Evolutionary conservation across 2,797 vertebrate species (phyloP), one percentile per base, ranked within the genome.

Genomic region (Artibeus jamaicensis): DNA sequence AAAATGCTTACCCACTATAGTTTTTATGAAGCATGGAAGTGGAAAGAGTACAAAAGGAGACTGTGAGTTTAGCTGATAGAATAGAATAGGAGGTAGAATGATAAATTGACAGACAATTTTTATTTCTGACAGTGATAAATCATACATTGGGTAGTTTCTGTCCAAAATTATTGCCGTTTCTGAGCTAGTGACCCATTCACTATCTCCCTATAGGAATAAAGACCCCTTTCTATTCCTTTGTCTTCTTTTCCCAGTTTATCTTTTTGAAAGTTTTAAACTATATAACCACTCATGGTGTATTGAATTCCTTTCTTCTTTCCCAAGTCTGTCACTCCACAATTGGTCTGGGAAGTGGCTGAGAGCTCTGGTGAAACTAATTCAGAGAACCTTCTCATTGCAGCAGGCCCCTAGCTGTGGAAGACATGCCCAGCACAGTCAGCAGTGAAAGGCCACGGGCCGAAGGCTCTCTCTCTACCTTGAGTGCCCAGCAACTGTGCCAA

Each of bases 31-130:
- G 14, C 19, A 76, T 19, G 74, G 70, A 73, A 42, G 16, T 59
- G n/a, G 46, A 12, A 92, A 93, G 32, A 84, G 42, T 85, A 42
- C 83, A 84, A 91, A 91, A 67, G 86, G 46, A 77, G 5, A 50
- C 24, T 46, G 37, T 67, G 59, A 95, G 53, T 65, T 91, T 82
- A 84, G 18, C 12, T 79, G 22, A 65, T 53, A 8, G 46, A 44
- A 68, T 70, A 50, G 70, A 71, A 82, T 91, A 39, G 29, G 32
- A 93, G 24, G 77, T 87, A 87, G 71, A 73, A 70, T 90, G 73
- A 90, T 92, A 96, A 94, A 94, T 83, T 37, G 86, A 96, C 96
- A 96, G 44, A 85, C 74, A 96, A 74, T 94, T 95, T 94, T 87
- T 93, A 55, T 88, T 91, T 93, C 48, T 89, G 87, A 95, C 95